Evolutionary conservation across 2,888 invertebrate species (phyloP).

Genomic region (Morpho achilles): DNA sequence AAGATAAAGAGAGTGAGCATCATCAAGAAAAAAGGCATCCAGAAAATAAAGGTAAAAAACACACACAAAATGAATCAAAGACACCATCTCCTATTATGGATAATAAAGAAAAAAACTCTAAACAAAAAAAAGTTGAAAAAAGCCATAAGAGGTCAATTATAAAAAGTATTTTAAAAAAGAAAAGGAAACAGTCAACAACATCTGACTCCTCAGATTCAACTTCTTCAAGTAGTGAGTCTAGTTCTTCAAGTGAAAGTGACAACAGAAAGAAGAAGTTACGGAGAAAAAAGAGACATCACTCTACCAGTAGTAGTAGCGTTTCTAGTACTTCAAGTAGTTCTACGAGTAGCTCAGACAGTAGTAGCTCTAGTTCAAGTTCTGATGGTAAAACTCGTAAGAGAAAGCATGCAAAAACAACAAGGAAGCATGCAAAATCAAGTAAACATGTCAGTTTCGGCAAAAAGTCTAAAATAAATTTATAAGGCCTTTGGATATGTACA

Average conservation of each 20-base stretch:
- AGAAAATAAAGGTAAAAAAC: constrained; percentile 20
- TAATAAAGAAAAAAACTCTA: constrained; percentile 29
- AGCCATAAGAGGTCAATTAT: constrained; percentile 26
- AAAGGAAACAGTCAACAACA: constrained; percentile 56
- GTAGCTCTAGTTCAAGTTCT: constrained; percentile 54
- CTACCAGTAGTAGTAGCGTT: constrained; percentile 49
- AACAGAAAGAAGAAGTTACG: constrained; percentile 46
- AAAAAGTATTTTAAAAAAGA: constrained; percentile 30
- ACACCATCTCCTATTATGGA: constrained; percentile 31
- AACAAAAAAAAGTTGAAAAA: constrained; percentile 29
- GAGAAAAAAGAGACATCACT: constrained; percentile 49
- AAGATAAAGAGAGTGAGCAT: constrained; percentile 13
- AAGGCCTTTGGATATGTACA: constrained; percentile 3
- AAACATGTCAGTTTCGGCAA: constrained; percentile 29
- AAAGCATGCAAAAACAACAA: constrained; percentile 40
- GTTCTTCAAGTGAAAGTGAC: constrained; percentile 57
- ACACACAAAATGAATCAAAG: constrained; percentile 25
- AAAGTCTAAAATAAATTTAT: constrained; percentile 37
- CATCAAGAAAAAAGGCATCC: constrained; percentile 15
- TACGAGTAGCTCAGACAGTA: constrained; percentile 53
- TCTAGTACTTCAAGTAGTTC: constrained; percentile 49
- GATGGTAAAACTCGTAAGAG: constrained; percentile 48
- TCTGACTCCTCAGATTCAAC: constrained; percentile 57
- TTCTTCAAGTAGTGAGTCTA: constrained; percentile 56
- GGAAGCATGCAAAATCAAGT: constrained; percentile 21